Conservation (phyloP, 2,113 vertebrate species). For the western clawed frog (Xenopus tropicalis) region UCB_Xtro_10.0 CM004450.2:113501501-113502000, state of each 20-base stretch:
- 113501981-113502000: slow-evolving; percentile 71
- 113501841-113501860: slow-evolving; percentile 42
- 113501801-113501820: slow-evolving; percentile 35
- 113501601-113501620: neutral
- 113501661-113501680: neutral
- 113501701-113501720: neutral
- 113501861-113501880: slow-evolving; percentile 40
- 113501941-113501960: slow-evolving; percentile 86
- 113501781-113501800: slow-evolving; percentile 27
- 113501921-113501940: slow-evolving; percentile 60
- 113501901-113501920: slow-evolving; percentile 35
- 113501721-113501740: neutral
- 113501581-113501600: neutral
- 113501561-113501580: neutral
- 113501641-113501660: neutral
- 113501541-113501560: neutral
- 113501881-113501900: slow-evolving; percentile 25
- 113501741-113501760: neutral
- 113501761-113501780: slow-evolving; percentile 15
- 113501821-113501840: slow-evolving; percentile 41
- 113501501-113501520: neutral
- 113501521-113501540: neutral
- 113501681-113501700: neutral
- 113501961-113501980: slow-evolving; percentile 81
- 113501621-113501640: neutral